Evolutionary conservation across 1,140 invertebrate species (phyloP).

Genomic region (Callitettix versicolor): DNA sequence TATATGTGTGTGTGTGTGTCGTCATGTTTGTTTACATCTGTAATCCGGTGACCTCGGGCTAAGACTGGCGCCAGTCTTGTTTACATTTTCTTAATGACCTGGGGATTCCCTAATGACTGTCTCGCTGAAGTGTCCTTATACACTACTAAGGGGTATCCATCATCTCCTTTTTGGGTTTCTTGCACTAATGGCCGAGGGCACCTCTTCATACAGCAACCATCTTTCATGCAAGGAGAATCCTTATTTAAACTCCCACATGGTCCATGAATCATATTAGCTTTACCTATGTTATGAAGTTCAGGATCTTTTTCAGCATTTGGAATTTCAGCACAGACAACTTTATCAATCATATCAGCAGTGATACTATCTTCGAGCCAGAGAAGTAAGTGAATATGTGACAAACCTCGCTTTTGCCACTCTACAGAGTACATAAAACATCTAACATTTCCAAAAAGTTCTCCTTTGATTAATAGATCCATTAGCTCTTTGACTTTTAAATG

Average conservation of each 20-base stretch:
- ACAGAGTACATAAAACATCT: slow-evolving; percentile 35
- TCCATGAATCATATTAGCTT: slow-evolving; percentile 42
- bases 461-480: slow-evolving; percentile 21
- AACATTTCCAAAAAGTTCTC: slow-evolving; percentile 28
- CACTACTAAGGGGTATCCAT: too few relatives aligned
- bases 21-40: too few relatives aligned
- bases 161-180: slow-evolving; percentile 26
- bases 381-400: slow-evolving; percentile 32
- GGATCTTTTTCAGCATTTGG: slow-evolving; percentile 36
- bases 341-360: slow-evolving; percentile 39
- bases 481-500: slow-evolving; percentile 15
- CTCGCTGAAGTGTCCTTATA: too few relatives aligned
- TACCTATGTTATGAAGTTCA: slow-evolving; percentile 33
- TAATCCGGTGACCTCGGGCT: too few relatives aligned
- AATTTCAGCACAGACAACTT: slow-evolving; percentile 42
- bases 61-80: too few relatives aligned
- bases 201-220: slow-evolving; percentile 32
- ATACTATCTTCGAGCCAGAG: slow-evolving; percentile 37
- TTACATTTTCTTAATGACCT: too few relatives aligned
- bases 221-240: slow-evolving; percentile 32
- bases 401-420: slow-evolving; percentile 40
- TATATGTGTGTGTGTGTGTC: too few relatives aligned
- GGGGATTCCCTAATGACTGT: too few relatives aligned
- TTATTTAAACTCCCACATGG: slow-evolving; percentile 38
- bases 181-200: slow-evolving; percentile 30